Evolutionary conservation across 2,113 vertebrate species (phyloP).

Genomic region (Vulpes ferrilata): DNA sequence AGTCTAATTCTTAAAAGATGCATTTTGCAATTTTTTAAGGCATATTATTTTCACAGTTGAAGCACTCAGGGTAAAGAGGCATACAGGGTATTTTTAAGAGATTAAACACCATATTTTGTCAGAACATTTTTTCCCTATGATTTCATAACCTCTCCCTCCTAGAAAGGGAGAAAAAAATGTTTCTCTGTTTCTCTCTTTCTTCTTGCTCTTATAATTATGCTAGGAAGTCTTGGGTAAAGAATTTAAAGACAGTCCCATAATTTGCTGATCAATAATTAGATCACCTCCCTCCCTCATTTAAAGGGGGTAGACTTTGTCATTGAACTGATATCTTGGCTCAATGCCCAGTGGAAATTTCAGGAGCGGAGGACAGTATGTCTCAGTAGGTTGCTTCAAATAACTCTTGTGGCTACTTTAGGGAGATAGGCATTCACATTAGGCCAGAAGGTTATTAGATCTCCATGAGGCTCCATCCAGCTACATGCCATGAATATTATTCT

Average conservation of each 20-base stretch:
- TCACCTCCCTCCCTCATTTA: background rate
- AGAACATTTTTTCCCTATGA: background rate
- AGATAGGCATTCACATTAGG: background rate
- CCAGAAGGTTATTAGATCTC: conserved; percentile 59
- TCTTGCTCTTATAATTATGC: background rate
- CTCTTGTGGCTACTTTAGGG: conserved; percentile 39
- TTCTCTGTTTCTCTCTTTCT: background rate
- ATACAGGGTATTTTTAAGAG: conserved; percentile 50
- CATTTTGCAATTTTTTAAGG: conserved; percentile 63
- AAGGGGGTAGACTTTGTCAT: conserved; percentile 37
- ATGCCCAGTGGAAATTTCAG: conserved; percentile 6
- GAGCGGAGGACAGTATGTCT: background rate
- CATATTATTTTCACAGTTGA: conserved; percentile 57
- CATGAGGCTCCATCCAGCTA: background rate
- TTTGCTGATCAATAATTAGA: background rate
- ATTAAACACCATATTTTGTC: background rate
- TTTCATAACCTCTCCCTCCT: conserved; percentile 24
- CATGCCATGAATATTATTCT: conserved; percentile 52
- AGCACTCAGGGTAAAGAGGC: background rate
- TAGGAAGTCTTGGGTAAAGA: background rate
- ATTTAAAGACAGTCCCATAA: background rate
- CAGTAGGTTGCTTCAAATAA: conserved; percentile 14
- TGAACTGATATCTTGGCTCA: background rate
- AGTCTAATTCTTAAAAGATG: conserved; percentile 63
- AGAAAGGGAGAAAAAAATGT: conserved; percentile 56